These are phyloP conservation scores for Turnix velox DNA, from an alignment of 2,113 vertebrate species.

Conservation along the genomic window DNA sequence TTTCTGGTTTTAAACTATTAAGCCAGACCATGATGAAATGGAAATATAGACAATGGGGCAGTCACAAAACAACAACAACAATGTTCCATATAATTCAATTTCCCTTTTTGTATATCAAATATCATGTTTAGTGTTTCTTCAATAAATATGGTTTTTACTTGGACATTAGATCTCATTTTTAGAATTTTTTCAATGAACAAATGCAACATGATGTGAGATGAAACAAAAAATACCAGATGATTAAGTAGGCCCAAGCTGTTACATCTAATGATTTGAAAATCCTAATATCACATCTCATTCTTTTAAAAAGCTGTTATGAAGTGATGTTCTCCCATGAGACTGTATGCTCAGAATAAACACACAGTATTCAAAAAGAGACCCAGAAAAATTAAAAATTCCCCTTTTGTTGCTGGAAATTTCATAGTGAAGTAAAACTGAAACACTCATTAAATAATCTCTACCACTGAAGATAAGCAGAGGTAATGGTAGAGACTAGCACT, in stretches of 20 bases:
- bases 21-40: not conserved
- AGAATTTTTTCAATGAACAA: not conserved
- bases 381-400: not conserved
- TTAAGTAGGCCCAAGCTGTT: slow-evolving; percentile 20
- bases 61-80: not conserved
- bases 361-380: not conserved
- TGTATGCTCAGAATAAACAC: not conserved
- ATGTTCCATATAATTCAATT: not conserved
- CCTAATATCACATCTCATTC: slow-evolving; percentile 37
- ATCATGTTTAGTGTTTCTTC: not conserved
- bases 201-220: not conserved
- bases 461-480: not conserved
- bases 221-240: not conserved
- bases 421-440: not conserved
- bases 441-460: not conserved
- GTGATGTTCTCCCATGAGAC: not conserved
- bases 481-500: not conserved
- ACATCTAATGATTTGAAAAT: not conserved
- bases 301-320: not conserved
- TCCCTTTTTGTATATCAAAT: not conserved
- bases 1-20: not conserved
- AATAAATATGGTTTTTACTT: not conserved
- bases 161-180: not conserved
- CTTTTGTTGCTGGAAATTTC: not conserved
- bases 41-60: not conserved